These are phyloP conservation scores for Lasioglossum figueresi DNA, from an alignment of 2,888 invertebrate genomes.

Conservation along the genomic window DNA sequence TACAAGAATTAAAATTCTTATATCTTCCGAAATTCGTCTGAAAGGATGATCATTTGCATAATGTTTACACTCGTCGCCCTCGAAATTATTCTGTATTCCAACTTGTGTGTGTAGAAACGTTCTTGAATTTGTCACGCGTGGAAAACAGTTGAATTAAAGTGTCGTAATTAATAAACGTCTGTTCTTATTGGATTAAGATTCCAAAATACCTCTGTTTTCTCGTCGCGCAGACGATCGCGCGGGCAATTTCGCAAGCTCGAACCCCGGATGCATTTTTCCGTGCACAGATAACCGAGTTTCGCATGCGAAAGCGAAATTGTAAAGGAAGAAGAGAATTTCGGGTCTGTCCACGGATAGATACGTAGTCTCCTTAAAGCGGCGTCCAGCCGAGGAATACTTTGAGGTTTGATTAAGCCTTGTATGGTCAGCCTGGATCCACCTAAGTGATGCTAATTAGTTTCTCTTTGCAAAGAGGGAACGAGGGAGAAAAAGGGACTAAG, in stretches of 20 bases:
- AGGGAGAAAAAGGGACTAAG: constrained; percentile 15
- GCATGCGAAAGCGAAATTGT: constrained; percentile 31
- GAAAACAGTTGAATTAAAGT: not conserved
- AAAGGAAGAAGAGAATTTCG: constrained; percentile 30
- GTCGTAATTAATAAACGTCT: not conserved
- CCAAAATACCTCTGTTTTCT: not conserved
- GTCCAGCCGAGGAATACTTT: constrained; percentile 62
- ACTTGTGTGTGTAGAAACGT: not conserved
- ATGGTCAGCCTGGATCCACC: constrained; percentile 38
- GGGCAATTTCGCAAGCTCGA: constrained; percentile 12
- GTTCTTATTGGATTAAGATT: not conserved
- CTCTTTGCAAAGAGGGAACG: constrained; percentile 22
- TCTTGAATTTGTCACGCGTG: not conserved
- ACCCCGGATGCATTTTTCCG: constrained; percentile 35
- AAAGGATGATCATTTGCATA: no score
- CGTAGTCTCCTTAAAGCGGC: constrained; percentile 36
- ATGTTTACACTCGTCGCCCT: not conserved
- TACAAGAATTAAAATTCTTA: no score
- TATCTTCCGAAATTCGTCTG: no score
- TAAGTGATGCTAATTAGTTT: constrained; percentile 72
- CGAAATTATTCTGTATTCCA: not conserved
- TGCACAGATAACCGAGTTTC: constrained; percentile 32
- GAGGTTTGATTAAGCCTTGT: constrained; percentile 72
- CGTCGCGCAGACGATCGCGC: not conserved
- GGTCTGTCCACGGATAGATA: constrained; percentile 24